Conservation (phyloP, 1,140 invertebrate species). For the Laupala kohalensis region DNA sequence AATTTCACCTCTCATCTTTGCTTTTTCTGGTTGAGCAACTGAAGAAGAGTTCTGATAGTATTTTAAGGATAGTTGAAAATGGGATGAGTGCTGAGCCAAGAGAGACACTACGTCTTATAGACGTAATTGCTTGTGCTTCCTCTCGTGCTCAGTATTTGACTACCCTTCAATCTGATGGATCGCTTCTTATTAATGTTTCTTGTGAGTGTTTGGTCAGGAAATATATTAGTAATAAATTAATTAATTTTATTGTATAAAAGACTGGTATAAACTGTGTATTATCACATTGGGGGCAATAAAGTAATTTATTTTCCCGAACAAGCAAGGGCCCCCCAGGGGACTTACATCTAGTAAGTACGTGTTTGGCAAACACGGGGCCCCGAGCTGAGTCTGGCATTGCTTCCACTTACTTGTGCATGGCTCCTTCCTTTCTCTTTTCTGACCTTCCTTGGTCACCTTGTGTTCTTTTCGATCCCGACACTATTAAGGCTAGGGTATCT, state of each 20-base stretch:
- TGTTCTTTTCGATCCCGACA: too few species aligned
- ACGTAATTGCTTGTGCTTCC: background rate
- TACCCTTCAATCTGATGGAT: background rate
- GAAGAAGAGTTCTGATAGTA: background rate
- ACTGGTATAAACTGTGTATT: too few species aligned
- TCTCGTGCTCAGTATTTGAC: background rate
- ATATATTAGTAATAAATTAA: background rate
- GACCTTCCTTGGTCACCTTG: too few species aligned
- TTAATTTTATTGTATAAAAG: background rate
- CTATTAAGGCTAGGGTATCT: too few species aligned
- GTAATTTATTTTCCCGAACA: too few species aligned
- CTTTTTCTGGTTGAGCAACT: background rate
- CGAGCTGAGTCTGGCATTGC: too few species aligned
- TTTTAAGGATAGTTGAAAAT: background rate
- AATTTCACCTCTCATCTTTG: background rate
- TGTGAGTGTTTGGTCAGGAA: background rate
- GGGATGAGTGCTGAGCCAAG: background rate
- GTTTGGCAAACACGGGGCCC: too few species aligned
- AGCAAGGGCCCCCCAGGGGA: too few species aligned
- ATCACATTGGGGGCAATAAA: too few species aligned
- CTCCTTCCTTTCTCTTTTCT: too few species aligned
- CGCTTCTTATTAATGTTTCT: background rate
- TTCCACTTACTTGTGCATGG: too few species aligned
- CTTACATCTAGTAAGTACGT: too few species aligned
- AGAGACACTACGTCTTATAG: background rate